Percentiles rank a stretch among this genome's conserved stretches.
Evolutionary conservation across 2,113 vertebrate genomes (phyloP).

Genomic region (Sinocyclocheilus rhinocerous): DNA sequence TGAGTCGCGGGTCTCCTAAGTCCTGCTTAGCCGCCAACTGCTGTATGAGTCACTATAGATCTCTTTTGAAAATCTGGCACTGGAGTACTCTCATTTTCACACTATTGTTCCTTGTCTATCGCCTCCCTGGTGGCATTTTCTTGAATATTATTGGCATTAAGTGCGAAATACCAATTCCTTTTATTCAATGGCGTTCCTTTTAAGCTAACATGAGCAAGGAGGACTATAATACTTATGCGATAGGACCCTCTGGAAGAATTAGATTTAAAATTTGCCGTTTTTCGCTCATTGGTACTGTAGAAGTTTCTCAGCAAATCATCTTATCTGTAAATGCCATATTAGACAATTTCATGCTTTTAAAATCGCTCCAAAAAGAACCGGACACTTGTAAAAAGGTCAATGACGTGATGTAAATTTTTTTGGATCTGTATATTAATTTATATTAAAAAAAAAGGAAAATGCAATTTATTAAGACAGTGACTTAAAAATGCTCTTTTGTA

Average conservation of each 20-base stretch:
- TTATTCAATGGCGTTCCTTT: not conserved
- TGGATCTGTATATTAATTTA: not conserved
- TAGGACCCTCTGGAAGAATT: not conserved
- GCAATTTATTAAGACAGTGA: not conserved
- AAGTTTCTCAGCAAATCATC: not conserved
- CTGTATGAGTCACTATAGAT: constrained; percentile 16
- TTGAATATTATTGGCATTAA: not conserved
- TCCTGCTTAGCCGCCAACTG: constrained; percentile 19
- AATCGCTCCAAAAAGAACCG: not conserved
- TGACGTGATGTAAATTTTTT: not conserved
- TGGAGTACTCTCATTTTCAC: constrained; percentile 26
- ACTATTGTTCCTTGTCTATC: not conserved
- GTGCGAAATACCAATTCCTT: not conserved
- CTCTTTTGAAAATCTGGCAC: constrained; percentile 8
- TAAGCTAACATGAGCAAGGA: not conserved
- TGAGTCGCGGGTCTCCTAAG: not conserved
- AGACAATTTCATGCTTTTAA: not conserved
- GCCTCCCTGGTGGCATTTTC: not conserved
- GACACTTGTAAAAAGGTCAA: not conserved
- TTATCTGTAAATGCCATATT: not conserved
- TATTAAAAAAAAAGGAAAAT: too few species aligned
- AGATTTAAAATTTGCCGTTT: not conserved
- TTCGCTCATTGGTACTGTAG: not conserved
- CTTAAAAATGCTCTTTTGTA: not conserved
- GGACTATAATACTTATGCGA: not conserved